phyloP scores from a whole-genome alignment of 2,888 invertebrate genomes.

The Spilarctia lutea region DNA sequence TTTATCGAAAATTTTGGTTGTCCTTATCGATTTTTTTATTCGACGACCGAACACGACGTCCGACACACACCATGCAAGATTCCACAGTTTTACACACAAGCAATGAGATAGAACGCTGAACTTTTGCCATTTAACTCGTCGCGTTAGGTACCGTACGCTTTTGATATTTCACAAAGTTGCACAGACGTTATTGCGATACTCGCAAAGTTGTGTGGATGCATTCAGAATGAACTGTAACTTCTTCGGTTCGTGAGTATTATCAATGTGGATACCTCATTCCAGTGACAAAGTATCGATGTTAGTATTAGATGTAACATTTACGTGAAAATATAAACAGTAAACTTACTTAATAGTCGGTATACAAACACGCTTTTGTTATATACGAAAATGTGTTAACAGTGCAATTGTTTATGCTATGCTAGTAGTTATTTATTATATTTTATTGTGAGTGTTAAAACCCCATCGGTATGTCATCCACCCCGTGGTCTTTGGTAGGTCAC shows the following conservation, averaged over 20 bases:
- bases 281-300: slow-evolving; percentile 41
- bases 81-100: slow-evolving; percentile 55
- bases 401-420: background rate
- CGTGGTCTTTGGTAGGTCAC: background rate
- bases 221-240: slow-evolving; percentile 58
- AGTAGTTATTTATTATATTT: slow-evolving; percentile 21
- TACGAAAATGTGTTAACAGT: background rate
- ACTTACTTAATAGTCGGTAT: background rate
- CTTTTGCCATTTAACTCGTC: slow-evolving; percentile 66
- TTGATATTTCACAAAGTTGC: slow-evolving; percentile 66
- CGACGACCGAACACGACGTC: slow-evolving; percentile 8
- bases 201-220: slow-evolving; percentile 42
- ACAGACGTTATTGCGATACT: slow-evolving; percentile 59
- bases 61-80: slow-evolving; percentile 48
- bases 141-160: slow-evolving; percentile 54
- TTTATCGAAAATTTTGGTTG: background rate
- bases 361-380: slow-evolving; percentile 17
- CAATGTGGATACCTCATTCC: slow-evolving; percentile 48
- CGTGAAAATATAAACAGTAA: background rate
- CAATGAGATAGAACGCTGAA: slow-evolving; percentile 57
- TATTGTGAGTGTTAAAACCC: background rate
- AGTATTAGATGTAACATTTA: slow-evolving; percentile 34
- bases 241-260: slow-evolving; percentile 51
- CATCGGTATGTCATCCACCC: background rate
- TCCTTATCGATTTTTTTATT: background rate